Base-by-base conservation (phyloP, 2,113 vertebrate species). In the Crotalus viridis region DNA sequence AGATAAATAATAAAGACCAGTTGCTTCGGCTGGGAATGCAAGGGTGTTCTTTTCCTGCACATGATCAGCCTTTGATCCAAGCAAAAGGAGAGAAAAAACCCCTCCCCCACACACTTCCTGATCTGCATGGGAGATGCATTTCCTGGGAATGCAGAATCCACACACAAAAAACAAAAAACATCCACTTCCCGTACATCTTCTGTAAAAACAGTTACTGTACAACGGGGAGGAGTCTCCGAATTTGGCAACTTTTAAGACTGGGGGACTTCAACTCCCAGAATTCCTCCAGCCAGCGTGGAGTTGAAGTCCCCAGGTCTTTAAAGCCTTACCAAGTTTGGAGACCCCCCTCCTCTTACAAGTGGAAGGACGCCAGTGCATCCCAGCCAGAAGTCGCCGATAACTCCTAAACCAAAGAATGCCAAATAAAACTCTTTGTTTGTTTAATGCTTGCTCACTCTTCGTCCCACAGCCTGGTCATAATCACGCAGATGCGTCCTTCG, bases 321-420 rank as follows among this genome's bases (percentile, higher is more conserved):
- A 56, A 64, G 61, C 8, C 48, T n/a, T 4, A 12, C 28, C 61
- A 3, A 54, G 85, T 21, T 48, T 48, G 85, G 21, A 48, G 22
- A 48, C 10, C 85, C 22, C 85, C 28, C 61, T 5, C 26, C 61
- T 64, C 17, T 89, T 59, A 10, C n/a, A 88, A 39, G 87, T 1
- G 33, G 87, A 39, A 52, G 15, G n/a, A 19, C 8, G 24, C 24
- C 0, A 4, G 0, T n/a, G 13, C 1, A 26, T 19, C 28, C 1
- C 28, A 59, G 21, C 57, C 59, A 43, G 3, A 54, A 69, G 39
- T 46, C 8, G 6, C 10, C 9, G 46, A 15, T 43, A 52, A 48
- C 19, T 2, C 46, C 87, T 26, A 86, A 91, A 52, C n/a, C 26
- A 10, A 39, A 88, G n/a, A 5, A 88, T 12, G n/a, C 52, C 56